Base-by-base conservation (phyloP, 2,113 vertebrate genomes). In the Apus apus region DNA sequence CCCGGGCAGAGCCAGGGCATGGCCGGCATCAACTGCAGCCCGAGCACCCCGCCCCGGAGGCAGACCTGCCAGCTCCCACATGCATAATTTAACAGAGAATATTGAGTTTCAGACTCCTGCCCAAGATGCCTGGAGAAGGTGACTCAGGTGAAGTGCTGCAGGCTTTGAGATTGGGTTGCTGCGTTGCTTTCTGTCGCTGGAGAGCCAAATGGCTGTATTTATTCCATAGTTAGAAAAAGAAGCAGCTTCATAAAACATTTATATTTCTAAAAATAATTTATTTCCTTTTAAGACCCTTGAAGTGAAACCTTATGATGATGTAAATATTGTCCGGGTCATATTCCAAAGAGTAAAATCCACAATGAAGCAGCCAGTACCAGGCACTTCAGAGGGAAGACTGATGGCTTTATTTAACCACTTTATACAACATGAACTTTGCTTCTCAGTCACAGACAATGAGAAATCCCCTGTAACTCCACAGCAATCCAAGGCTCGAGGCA, bases 191-290 rank as follows among this genome's bases (percentile, higher is more conserved):
- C 67, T 32, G 9, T 11, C 4, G 3, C 77, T 32, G 8, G 77
- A 17, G 73, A 74, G 65, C 40, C 27, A 74, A 87, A 66, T 20
- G 73, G 53, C 34, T 3, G 26, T 27, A 58, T 64, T 88, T 76
- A 90, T 68, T 60, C 68, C 46, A 0, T 60, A 50, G 66, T 75
- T 94, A 89, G 38, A 34, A 66, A 57, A 73, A 93, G 48, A 26
- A 77, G 76, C 62, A 27, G 92, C 77, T 87, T 81, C 62, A 60
- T 90, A 89, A 93, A 93, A 89, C 92, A 93, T 93, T 93, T 90
- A 85, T 77, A 85, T 94, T 81, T 76, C 75, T 76, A 73, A 85
- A 68, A 90, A 93, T 87, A 92, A 92, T 95, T 94, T 23, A 78
- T 94, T 93, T 89, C 20, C 53, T 93, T 94, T 89, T 68, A 77